Percentiles rank a stretch among this genome's conserved stretches.
phyloP scores from a whole-genome alignment of 2,113 vertebrate genomes.

The Serinus canaria region DNA sequence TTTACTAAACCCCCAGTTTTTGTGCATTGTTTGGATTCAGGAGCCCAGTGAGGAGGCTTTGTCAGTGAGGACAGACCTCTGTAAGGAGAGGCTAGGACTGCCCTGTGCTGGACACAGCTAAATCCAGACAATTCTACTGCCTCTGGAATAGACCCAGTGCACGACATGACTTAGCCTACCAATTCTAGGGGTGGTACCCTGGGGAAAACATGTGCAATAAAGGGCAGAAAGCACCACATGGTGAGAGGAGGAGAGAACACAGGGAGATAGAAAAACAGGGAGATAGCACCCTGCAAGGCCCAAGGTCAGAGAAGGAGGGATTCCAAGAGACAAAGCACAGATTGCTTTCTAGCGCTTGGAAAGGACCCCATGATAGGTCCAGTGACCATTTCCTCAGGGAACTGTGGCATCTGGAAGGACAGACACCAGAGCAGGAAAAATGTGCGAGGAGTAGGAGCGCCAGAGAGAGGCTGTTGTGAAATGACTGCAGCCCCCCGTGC shows the following conservation, averaged over 20 bases:
- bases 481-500: background rate
- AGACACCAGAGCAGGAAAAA: background rate
- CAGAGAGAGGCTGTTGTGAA: background rate
- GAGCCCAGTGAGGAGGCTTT: background rate
- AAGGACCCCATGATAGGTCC: background rate
- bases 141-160: background rate
- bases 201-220: background rate
- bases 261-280: background rate
- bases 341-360: background rate
- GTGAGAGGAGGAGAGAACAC: background rate
- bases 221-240: background rate
- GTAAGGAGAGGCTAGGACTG: background rate
- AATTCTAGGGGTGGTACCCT: accelerated
- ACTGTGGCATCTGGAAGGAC: background rate
- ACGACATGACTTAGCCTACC: background rate
- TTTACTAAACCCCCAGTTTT: background rate
- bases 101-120: background rate
- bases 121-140: background rate
- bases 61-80: background rate
- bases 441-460: background rate
- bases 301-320: background rate
- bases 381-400: background rate
- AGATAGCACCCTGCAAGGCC: background rate
- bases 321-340: background rate
- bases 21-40: background rate